Evolutionary conservation across 2,113 vertebrate species (phyloP).

Genomic region (Fregata magnificens): DNA sequence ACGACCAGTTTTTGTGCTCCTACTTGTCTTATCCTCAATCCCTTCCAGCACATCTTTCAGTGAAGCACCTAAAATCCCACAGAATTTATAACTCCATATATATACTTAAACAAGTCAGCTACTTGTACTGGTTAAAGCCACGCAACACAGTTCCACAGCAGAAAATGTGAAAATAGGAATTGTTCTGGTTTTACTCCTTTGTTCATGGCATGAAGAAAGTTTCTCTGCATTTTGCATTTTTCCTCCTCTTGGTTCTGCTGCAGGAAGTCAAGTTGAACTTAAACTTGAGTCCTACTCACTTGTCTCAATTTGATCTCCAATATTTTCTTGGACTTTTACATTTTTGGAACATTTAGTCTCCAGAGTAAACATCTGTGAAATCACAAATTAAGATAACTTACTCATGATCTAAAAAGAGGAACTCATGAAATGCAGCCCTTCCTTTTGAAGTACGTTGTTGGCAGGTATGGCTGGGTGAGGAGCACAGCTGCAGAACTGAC

Average conservation of each 20-base stretch:
- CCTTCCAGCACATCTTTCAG: background rate
- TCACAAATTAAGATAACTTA: background rate
- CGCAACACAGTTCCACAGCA: background rate
- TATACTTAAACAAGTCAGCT: background rate
- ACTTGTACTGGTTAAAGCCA: background rate
- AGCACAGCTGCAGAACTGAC: rapidly evolving
- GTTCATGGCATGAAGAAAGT: background rate
- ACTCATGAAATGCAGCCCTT: background rate
- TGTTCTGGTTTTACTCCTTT: background rate
- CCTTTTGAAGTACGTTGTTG: background rate
- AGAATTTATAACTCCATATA: background rate
- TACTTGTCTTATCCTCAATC: background rate
- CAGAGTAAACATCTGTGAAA: background rate
- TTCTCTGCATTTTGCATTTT: background rate
- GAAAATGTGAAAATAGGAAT: background rate
- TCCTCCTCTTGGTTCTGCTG: background rate
- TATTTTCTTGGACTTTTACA: background rate
- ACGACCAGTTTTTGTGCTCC: background rate
- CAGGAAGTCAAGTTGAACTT: background rate
- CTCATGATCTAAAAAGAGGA: background rate
- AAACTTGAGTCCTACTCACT: background rate
- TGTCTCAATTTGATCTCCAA: background rate
- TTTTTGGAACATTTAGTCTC: background rate
- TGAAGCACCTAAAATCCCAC: background rate
- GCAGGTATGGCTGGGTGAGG: background rate